Base-by-base conservation (phyloP, 1,140 invertebrate species). In the Fopius arisanus region DNA sequence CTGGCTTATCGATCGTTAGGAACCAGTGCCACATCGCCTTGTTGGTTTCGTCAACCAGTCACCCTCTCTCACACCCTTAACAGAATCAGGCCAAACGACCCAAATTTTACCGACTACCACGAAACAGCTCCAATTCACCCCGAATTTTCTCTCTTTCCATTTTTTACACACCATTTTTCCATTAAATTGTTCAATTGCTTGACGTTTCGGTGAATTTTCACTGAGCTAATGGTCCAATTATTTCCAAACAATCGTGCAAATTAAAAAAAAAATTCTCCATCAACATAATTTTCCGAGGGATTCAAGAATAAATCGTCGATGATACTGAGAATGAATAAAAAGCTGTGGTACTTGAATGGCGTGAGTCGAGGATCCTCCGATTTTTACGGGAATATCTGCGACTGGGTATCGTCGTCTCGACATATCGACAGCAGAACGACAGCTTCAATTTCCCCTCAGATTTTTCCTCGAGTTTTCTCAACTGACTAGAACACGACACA, bases 391-490 rank as follows among this genome's bases (percentile, higher is more conserved):
- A 59, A 28, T 59, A 59, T 59, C 54, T 16, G n/a, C 2, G 54
- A 28, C 3, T 12, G 19, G 19, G 23, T 59, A 26, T 23, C 54
- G 19, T 31, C 62, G 29, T 33, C 28, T 33, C 65, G 37, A 62
- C 28, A n/a, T 69, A 73, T 73, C 65, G 67, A 73, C 72, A 73
- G 72, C 33, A 21, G 28, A 41, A 67, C 67, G 66, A 69, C 66
- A 37, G 48, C 31, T 73, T 69, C 66, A 68, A 73, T 73, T 73
- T 73, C 72, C 72, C 67, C 71, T 41, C 29, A 23, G 41, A 16
- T 67, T 73, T 73, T 73, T 67, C 12, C n/a, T 14, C 4, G 12
- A n/a, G 43, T 48, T 29, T 29, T 33, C 23, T 12, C 23, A 28
- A 14, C 33, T 28, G 23, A 59, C 14, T 12, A 21, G 19, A 59